Conservation (phyloP, 2,113 vertebrate genomes). For the Xiphias gladius region DNA sequence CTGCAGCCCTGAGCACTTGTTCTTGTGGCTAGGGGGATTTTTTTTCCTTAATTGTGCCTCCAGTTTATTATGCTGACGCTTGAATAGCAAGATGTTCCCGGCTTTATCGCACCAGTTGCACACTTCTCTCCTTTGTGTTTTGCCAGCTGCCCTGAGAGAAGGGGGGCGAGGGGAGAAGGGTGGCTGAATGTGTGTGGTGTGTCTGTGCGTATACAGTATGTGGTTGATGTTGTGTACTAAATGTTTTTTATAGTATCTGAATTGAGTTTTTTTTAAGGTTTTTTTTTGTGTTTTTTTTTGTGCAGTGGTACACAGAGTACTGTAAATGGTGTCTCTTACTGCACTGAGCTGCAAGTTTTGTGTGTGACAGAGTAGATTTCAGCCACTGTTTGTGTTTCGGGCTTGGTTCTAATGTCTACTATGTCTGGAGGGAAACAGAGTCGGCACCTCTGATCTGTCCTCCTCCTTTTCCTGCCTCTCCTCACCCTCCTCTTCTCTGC, state of each 20-base stretch:
- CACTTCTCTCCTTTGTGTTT: slow-evolving; percentile 85
- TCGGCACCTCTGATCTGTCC: slow-evolving; percentile 46
- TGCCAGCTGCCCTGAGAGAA: slow-evolving; percentile 81
- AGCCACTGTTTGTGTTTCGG: slow-evolving; percentile 33
- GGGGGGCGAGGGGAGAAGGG: slow-evolving; percentile 28
- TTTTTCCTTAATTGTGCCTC: slow-evolving; percentile 65
- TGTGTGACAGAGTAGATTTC: slow-evolving; percentile 5
- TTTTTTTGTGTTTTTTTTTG: slow-evolving; percentile 27
- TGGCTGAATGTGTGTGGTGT: slow-evolving; percentile 46
- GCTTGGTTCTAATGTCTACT: slow-evolving; percentile 41
- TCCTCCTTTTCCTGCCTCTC: slow-evolving; percentile 25
- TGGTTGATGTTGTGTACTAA: slow-evolving; percentile 33
- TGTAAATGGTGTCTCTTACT: not conserved
- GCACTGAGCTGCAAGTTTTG: not conserved
- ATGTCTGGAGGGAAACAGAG: slow-evolving; percentile 48
- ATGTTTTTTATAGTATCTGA: slow-evolving; percentile 37
- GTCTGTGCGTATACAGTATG: slow-evolving; percentile 27
- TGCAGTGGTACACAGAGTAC: not conserved
- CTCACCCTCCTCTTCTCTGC: slow-evolving; percentile 29
- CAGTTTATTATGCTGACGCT: slow-evolving; percentile 80
- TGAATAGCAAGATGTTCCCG: slow-evolving; percentile 82
- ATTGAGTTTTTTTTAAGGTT: slow-evolving; percentile 30
- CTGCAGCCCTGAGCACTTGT: slow-evolving; percentile 59
- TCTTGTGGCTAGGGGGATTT: slow-evolving; percentile 56
- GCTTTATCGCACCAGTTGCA: slow-evolving; percentile 86